Conservation (phyloP, 1,140 invertebrate species). For the Globodera rostochiensis region DNA sequence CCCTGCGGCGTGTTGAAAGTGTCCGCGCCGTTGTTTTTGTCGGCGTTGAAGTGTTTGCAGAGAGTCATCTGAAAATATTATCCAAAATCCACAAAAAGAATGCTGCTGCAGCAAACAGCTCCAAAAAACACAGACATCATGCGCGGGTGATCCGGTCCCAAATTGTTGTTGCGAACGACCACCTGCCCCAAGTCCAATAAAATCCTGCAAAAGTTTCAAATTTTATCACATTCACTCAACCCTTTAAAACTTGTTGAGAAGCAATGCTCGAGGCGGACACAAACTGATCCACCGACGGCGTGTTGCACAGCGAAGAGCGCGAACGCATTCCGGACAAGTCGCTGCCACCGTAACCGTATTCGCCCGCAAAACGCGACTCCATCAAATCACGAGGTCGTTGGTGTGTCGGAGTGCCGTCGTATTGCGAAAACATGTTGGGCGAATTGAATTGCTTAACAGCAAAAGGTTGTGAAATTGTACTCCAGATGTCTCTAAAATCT, state of each 20-base stretch:
- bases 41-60: slow-evolving; percentile 24
- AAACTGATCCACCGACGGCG: slow-evolving; percentile 34
- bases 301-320: slow-evolving; percentile 41
- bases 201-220: background rate
- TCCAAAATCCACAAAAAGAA: background rate
- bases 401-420: slow-evolving; percentile 1
- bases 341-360: background rate
- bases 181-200: background rate
- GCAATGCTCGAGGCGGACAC: slow-evolving; percentile 5
- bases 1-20: slow-evolving; percentile 44
- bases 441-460: slow-evolving; percentile 11
- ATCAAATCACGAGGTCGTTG: slow-evolving; percentile 20
- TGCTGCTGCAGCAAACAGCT: background rate
- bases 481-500: background rate
- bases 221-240: background rate
- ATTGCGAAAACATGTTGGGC: slow-evolving; percentile 20
- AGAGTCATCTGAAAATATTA: slow-evolving; percentile 31
- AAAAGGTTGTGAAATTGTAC: background rate
- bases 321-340: slow-evolving; percentile 28
- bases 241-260: slow-evolving; percentile 1
- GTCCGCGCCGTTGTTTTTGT: slow-evolving; percentile 18
- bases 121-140: background rate
- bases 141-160: background rate
- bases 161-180: slow-evolving; percentile 5
- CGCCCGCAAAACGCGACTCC: slow-evolving; percentile 24